phyloP scores from a whole-genome alignment of 2,113 vertebrate species.

The Alethe diademata region DNA sequence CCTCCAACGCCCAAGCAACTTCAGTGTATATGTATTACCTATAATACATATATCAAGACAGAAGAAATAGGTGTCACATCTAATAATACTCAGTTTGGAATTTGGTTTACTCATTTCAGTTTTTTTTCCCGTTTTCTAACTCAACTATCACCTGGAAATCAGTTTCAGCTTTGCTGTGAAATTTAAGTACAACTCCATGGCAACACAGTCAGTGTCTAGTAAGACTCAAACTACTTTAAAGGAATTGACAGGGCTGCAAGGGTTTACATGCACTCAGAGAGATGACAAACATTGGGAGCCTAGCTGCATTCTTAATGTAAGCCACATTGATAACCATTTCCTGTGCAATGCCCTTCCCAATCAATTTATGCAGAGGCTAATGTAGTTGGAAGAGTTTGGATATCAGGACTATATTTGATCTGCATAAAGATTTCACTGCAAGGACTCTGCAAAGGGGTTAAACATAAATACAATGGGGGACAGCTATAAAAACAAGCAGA shows the following conservation, averaged over 20 bases:
- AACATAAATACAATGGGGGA: not conserved
- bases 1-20: fast-evolving
- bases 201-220: slow-evolving; percentile 1
- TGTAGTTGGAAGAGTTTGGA: not conserved
- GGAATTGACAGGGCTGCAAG: not conserved
- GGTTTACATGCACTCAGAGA: not conserved
- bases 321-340: not conserved
- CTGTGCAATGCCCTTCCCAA: not conserved
- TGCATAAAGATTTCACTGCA: not conserved
- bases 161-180: slow-evolving; percentile 12
- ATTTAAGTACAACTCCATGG: slow-evolving; percentile 37
- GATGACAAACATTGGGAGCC: not conserved
- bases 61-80: not conserved
- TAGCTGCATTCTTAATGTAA: not conserved
- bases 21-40: not conserved
- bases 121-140: not conserved
- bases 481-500: slow-evolving; percentile 25
- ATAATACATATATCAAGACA: not conserved
- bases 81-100: not conserved
- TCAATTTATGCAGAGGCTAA: not conserved
- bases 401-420: not conserved
- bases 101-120: not conserved
- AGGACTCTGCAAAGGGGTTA: not conserved
- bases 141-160: not conserved
- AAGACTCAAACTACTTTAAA: not conserved